Base-by-base conservation (phyloP, 1,140 invertebrate genomes). In the Lucilia cuprina region DNA sequence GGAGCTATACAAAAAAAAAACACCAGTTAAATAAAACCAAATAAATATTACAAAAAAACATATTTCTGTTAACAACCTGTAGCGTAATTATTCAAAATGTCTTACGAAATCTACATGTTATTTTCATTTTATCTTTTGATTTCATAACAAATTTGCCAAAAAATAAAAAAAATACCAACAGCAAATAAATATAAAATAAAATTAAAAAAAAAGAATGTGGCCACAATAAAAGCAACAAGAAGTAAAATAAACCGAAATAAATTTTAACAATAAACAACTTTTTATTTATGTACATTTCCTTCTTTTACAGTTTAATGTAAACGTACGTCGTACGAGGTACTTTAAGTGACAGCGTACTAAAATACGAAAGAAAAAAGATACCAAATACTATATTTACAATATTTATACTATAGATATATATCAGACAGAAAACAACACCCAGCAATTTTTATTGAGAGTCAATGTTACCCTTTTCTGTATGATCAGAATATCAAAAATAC, bases 51-150 rank as follows among this genome's bases (percentile, higher is more conserved):
- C 17, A 41, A 41, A 41, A 7, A 41, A 41, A 41, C 5, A 14
- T 12, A 49, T 50, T 50, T 80, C 7, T 41, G 8, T 80, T 41
- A 47, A 19, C 75, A 80, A 80, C 77, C 77, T 80, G 77, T 80
- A 10, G 77, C 77, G 41, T 80, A 80, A 80, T 80, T 80, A 50
- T 80, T 80, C 77, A 80, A 80, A 80, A 80, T 80, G 77, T 80
- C 77, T 80, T 50, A 80, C 41, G 41, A 80, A 80, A 80, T 21
- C 77, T 47, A 17, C 41, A 80, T 21, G 77, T 80, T 78, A 78
- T 35, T 70, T 70, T 21, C 3, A 21, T 21, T 70, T 70, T 70
- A 21, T 70, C 65, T 70, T 70, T 19, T 70, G 65, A 70, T 70
- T 70, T 70, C 65, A 70, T 70, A 80, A 80, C 77, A 19, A 80